Evolutionary conservation across 1,140 invertebrate genomes (phyloP), one percentile per base, ranked within the genome.

Genomic region (Drosophila willistoni): DNA sequence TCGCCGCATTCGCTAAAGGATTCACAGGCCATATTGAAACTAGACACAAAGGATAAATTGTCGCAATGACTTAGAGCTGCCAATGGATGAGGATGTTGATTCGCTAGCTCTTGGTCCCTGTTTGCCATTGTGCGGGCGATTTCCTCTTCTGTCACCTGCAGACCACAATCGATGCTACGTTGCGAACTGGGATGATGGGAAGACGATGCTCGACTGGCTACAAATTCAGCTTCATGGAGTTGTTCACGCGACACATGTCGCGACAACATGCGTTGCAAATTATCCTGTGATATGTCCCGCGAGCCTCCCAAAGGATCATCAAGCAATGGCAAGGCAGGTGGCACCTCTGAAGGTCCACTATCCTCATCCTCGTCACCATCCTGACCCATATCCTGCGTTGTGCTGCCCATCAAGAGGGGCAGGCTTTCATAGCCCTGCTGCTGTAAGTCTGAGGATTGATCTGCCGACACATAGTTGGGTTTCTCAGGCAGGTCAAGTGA

Each of bases 61-160:
- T 97, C 98, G 93, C 97, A 97, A 92, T 98, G 96, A 90, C 97
- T 98, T 10, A 98, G 93, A 81, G 97, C 96, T 77, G 96, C 94
- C 19, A 98, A 91, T 1, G 97, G 97, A 94, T 98, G 97, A 83
- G 97, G 96, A 44, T 70, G 75, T 93, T 63, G 93, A 92, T 81
- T 93, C 94, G 80, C 96, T 95, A 19, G 94, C 94, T 92, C 96
- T 44, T 74, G 47, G 95, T 92, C 96, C 95, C 64, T 93, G 79
- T 51, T 51, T 2, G 96, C 95, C 96, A 97, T 97, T 83, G 96
- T 97, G 64, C 96, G 94, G 1, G 96, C 96, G 54, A 98, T 98
- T 86, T 98, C 97, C 92, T 98, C 97, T 93, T 98, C 97, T 1
- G 97, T 98, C 1, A 98, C 97, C 93, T 98, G 97, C 25, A 97